Conservation (phyloP, 2,888 invertebrate species). For the Griposia aprilina region DNA sequence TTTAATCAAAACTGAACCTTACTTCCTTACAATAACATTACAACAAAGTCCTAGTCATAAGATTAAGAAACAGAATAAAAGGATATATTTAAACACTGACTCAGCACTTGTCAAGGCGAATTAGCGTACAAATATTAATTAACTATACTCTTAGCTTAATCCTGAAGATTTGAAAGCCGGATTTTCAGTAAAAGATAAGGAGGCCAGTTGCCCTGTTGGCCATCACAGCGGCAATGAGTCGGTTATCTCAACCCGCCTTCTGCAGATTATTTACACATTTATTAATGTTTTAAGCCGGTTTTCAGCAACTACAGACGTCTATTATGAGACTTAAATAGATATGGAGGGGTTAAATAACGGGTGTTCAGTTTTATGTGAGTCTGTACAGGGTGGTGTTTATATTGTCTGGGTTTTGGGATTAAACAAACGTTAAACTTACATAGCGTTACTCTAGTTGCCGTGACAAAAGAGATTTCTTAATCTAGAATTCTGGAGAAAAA, state of each 20-base stretch:
- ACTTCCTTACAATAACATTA: constrained; percentile 3
- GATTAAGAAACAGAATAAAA: constrained; percentile 33
- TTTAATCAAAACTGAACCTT: neutral
- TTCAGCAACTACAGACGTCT: constrained; percentile 61
- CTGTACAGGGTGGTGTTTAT: constrained; percentile 1
- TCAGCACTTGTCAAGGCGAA: constrained; percentile 43
- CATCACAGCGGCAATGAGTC: constrained; percentile 71
- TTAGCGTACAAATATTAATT: constrained; percentile 59
- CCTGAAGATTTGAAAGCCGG: constrained; percentile 43
- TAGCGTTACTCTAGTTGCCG: neutral
- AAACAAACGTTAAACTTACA: neutral
- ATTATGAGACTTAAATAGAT: constrained; percentile 48
- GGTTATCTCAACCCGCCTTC: constrained; percentile 69
- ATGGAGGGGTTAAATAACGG: constrained; percentile 28
- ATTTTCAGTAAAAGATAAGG: constrained; percentile 67
- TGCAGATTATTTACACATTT: constrained; percentile 68
- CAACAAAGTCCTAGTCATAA: neutral
- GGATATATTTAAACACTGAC: constrained; percentile 39
- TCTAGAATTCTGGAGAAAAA: neutral
- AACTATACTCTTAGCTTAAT: constrained; percentile 57
- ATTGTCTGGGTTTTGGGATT: constrained; percentile 6
- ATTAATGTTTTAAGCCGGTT: constrained; percentile 61
- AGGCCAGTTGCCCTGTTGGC: constrained; percentile 54
- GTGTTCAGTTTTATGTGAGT: constrained; percentile 37
- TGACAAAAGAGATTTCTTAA: neutral